A percentile compares a stretch with the other conserved stretches of the same genome.
These are phyloP conservation scores for Muscicapa comitata DNA, from an alignment of 2,797 vertebrate species.

Conservation along the genomic window DNA sequence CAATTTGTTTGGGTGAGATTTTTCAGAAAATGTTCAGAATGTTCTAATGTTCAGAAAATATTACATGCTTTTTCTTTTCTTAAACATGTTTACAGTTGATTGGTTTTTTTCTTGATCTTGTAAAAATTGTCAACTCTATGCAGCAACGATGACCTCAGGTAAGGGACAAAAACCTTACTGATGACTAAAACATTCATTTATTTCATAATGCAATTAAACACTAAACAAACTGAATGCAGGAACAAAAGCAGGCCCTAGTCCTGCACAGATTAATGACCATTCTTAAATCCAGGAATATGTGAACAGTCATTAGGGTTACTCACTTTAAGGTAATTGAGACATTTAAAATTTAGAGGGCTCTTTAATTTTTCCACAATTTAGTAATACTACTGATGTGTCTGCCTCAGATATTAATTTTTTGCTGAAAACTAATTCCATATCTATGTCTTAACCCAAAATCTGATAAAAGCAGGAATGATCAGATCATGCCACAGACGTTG, in stretches of 20 bases:
- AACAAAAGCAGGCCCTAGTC: not conserved
- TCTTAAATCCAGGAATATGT: not conserved
- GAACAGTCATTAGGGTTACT: not conserved
- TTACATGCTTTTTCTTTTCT: not conserved
- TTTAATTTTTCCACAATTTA: not conserved
- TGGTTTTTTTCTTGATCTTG: not conserved
- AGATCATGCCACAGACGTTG: not conserved
- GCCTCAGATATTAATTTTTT: not conserved
- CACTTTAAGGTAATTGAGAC: not conserved
- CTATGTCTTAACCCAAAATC: not conserved
- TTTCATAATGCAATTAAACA: not conserved
- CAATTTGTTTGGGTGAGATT: not conserved
- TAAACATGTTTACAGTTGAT: not conserved
- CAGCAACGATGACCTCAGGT: not conserved
- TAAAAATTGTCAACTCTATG: not conserved
- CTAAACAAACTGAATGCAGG: not conserved
- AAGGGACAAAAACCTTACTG: not conserved
- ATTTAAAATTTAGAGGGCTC: not conserved
- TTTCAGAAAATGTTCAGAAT: not conserved
- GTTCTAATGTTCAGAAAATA: not conserved
- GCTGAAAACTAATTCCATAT: not conserved
- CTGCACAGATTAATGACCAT: not conserved
- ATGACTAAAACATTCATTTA: not conserved
- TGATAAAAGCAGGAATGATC: not conserved
- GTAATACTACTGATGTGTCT: not conserved